Evolutionary conservation across 2,113 vertebrate species (phyloP).

Genomic region (Pionites leucogaster): DNA sequence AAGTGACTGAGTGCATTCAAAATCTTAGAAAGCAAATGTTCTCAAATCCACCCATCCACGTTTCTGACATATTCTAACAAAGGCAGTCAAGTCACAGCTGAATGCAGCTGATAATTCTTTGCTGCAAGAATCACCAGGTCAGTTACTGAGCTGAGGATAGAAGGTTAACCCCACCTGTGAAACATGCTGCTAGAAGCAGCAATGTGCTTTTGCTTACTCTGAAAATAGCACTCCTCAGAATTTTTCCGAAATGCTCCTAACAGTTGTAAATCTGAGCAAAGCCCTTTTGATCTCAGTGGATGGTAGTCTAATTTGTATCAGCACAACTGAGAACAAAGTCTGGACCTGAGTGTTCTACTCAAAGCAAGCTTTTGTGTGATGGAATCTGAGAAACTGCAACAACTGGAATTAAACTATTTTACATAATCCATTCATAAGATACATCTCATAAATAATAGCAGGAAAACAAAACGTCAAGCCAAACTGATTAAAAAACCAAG

Average conservation of each 20-base stretch:
- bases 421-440: slow-evolving; percentile 58
- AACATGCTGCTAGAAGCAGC: not conserved
- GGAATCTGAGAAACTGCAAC: slow-evolving; percentile 35
- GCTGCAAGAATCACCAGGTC: not conserved
- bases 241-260: not conserved
- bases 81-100: not conserved
- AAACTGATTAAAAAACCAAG: slow-evolving; percentile 51
- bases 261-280: not conserved
- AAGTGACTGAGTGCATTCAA: not conserved
- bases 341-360: not conserved
- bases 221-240: not conserved
- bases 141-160: not conserved
- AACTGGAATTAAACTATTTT: slow-evolving; percentile 54
- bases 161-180: not conserved
- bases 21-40: slow-evolving; percentile 1
- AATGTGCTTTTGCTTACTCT: not conserved
- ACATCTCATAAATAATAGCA: slow-evolving; percentile 54
- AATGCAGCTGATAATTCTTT: not conserved
- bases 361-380: not conserved
- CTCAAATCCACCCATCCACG: not conserved
- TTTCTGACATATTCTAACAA: not conserved
- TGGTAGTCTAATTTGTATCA: slow-evolving; percentile 9
- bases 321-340: not conserved
- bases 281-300: not conserved
- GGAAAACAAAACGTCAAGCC: slow-evolving; percentile 42